These are phyloP conservation scores for Teleogryllus oceanicus DNA, from an alignment of 2,888 invertebrate species.

Conservation along the genomic window DNA sequence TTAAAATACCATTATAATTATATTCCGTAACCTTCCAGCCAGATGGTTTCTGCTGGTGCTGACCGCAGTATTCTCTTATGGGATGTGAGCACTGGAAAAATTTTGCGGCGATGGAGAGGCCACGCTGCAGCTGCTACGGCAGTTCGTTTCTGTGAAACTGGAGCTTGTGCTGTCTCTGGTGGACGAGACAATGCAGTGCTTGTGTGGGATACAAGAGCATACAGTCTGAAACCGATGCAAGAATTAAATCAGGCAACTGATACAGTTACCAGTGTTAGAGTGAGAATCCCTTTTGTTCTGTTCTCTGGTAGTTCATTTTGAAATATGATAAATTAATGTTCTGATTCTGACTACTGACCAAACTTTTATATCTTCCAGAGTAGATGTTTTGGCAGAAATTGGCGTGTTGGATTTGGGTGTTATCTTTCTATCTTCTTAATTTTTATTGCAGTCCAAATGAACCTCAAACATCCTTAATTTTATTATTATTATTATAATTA, in stretches of 20 bases:
- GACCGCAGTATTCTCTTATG: slow-evolving; percentile 93
- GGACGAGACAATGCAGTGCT: slow-evolving; percentile 89
- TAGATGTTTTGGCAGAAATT: no score
- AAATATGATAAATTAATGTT: no score
- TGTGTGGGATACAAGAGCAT: slow-evolving; percentile 81
- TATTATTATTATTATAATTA: no score
- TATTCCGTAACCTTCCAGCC: slow-evolving; percentile 49
- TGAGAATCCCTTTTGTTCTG: neutral
- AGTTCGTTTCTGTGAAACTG: slow-evolving; percentile 91
- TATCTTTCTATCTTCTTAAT: no score
- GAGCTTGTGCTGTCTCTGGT: slow-evolving; percentile 86
- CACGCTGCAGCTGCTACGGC: slow-evolving; percentile 86
- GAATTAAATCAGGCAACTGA: slow-evolving; percentile 50
- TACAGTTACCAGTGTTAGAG: neutral
- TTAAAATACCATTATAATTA: no score
- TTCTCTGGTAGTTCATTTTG: no score
- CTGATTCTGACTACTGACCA: no score
- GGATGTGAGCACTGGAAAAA: slow-evolving; percentile 92
- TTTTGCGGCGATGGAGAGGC: slow-evolving; percentile 76
- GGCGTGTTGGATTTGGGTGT: no score
- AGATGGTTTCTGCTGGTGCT: slow-evolving; percentile 82
- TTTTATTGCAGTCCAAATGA: no score
- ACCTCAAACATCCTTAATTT: no score
- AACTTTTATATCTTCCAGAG: no score
- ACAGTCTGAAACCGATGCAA: slow-evolving; percentile 63